phyloP scores from a whole-genome alignment of 2,888 invertebrate genomes.

The Apocheima hispidaria region DNA sequence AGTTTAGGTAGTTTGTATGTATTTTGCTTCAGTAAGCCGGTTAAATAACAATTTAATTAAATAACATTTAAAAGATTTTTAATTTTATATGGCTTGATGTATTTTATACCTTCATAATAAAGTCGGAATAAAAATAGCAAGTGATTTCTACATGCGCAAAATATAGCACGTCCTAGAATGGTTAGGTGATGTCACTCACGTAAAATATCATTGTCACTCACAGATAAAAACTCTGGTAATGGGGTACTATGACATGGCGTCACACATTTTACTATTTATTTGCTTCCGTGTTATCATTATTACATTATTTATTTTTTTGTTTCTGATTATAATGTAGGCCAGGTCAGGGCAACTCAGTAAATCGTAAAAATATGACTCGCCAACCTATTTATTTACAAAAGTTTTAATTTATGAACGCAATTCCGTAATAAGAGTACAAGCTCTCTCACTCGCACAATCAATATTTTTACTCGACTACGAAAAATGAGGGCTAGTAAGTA shows the following conservation, averaged over 20 bases:
- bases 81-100: too few relatives aligned
- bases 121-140: not conserved
- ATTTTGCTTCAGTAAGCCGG: too few relatives aligned
- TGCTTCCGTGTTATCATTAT: not conserved
- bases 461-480: too few relatives aligned
- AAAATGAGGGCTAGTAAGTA: too few relatives aligned
- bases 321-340: conserved; percentile 14
- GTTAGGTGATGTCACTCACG: too few relatives aligned
- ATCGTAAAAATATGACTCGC: conserved; percentile 1
- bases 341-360: conserved; percentile 20
- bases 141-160: conserved; percentile 7
- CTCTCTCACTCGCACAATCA: too few relatives aligned
- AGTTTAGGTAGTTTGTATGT: too few relatives aligned
- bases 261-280: conserved; percentile 14
- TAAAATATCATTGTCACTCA: conserved; percentile 3
- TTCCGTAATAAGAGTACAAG: too few relatives aligned
- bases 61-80: too few relatives aligned
- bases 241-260: conserved; percentile 1
- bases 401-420: not conserved
- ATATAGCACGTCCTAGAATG: too few relatives aligned
- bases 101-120: not conserved
- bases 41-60: too few relatives aligned
- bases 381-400: not conserved
- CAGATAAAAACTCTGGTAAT: conserved; percentile 6
- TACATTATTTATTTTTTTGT: conserved; percentile 20